These are phyloP conservation scores for Astreopora myriophthalma DNA, from an alignment of 64 coral and sea anemone species.

Conservation along the genomic window DNA sequence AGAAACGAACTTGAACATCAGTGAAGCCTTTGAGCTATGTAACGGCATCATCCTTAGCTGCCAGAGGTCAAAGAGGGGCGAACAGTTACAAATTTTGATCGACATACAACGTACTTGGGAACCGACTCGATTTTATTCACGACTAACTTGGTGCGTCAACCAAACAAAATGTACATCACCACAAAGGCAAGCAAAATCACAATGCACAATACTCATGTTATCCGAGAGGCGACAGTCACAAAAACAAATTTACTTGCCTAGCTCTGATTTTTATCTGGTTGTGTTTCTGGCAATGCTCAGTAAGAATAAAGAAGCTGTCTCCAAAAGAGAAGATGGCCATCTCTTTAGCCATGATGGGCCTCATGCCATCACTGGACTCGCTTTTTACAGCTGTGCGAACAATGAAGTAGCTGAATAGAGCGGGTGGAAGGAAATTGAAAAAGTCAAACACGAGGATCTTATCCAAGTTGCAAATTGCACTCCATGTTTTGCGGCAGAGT, in stretches of 20 bases:
- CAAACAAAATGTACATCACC: no score
- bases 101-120: no score
- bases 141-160: no score
- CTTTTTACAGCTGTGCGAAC: conserved; percentile 12
- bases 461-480: neutral
- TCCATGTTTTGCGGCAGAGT: neutral
- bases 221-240: no score
- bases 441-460: conserved; percentile 19
- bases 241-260: conserved; percentile 3
- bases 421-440: neutral
- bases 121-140: no score
- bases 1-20: no score
- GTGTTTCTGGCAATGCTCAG: conserved; percentile 27
- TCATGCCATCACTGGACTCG: conserved; percentile 47
- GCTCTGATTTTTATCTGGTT: conserved; percentile 61
- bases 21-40: no score
- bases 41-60: no score
- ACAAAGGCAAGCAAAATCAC: no score
- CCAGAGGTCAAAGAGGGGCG: no score
- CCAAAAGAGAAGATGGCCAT: conserved; percentile 71
- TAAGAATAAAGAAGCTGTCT: conserved; percentile 40
- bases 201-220: neutral
- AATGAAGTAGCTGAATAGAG: conserved; percentile 47
- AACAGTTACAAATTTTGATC: no score
- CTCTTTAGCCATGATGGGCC: conserved; percentile 8